Conservation (phyloP, 2,888 invertebrate genomes). For the Microctonus aethiopoides region DNA sequence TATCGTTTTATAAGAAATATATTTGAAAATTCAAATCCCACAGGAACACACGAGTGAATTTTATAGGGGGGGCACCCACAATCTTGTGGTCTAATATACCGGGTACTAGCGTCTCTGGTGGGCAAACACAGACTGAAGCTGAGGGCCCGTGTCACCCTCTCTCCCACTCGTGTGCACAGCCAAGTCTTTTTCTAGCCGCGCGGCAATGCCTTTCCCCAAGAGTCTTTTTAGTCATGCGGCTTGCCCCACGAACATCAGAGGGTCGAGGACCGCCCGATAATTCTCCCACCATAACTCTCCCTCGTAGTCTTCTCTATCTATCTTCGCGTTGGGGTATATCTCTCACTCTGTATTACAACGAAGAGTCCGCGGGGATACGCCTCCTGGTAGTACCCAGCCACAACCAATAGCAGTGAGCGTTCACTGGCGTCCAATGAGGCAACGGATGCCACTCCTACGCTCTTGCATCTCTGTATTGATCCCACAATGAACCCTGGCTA, state of each 20-base stretch:
- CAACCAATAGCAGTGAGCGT: constrained; percentile 52
- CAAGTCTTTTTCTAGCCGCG: constrained; percentile 45
- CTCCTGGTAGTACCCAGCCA: constrained; percentile 59
- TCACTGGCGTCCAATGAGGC: constrained; percentile 60
- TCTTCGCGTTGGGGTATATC: background rate
- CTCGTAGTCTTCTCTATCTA: background rate
- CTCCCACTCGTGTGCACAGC: constrained; percentile 44
- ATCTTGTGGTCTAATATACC: background rate
- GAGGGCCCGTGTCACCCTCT: constrained; percentile 60
- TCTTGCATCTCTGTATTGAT: constrained; percentile 60
- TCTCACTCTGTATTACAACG: background rate
- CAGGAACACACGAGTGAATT: background rate
- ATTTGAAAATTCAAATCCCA: background rate
- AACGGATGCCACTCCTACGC: constrained; percentile 64
- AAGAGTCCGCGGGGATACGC: constrained; percentile 52
- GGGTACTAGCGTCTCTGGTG: constrained; percentile 58
- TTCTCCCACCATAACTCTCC: constrained; percentile 20
- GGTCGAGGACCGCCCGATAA: constrained; percentile 47
- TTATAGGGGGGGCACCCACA: background rate
- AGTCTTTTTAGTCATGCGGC: constrained; percentile 40
- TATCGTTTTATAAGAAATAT: background rate
- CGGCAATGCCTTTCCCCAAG: constrained; percentile 34
- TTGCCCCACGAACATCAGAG: constrained; percentile 41
- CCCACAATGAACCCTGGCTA: constrained; percentile 65
- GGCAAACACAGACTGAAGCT: constrained; percentile 66